phyloP scores from a whole-genome alignment of 2,888 invertebrate genomes.

The Lepeophtheirus nordmannii region DNA sequence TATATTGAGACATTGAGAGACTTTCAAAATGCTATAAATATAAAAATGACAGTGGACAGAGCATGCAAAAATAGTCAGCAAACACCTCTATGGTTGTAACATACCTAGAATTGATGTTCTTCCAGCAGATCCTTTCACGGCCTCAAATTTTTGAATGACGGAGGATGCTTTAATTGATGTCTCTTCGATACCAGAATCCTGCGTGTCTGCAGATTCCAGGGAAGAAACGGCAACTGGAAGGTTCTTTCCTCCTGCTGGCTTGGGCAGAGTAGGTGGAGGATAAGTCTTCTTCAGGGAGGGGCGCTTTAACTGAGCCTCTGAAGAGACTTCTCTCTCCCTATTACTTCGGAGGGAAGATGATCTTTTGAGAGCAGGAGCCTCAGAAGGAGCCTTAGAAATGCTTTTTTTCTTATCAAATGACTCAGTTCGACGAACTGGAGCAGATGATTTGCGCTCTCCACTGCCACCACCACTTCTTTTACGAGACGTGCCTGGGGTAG shows the following conservation, averaged over 20 bases:
- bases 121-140: not conserved
- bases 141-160: slow-evolving; percentile 16
- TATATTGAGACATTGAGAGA: no score
- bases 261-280: not conserved
- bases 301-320: not conserved
- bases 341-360: slow-evolving; percentile 3
- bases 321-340: not conserved
- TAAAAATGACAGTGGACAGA: no score
- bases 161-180: slow-evolving; percentile 10
- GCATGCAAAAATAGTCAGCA: no score
- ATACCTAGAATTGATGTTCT: no score
- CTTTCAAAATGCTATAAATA: no score
- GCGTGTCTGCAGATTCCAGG: no score
- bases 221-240: no score
- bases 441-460: not conserved
- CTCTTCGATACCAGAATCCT: slow-evolving; percentile 10
- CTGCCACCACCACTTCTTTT: no score
- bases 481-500: not conserved
- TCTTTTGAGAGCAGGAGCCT: not conserved
- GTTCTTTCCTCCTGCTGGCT: not conserved
- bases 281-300: not conserved
- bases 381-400: no score
- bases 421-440: not conserved
- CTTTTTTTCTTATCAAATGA: not conserved
- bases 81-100: no score